These are phyloP conservation scores for Catajapyx aquilonaris DNA, from an alignment of 1,140 invertebrate genomes.

Conservation along the genomic window DNA sequence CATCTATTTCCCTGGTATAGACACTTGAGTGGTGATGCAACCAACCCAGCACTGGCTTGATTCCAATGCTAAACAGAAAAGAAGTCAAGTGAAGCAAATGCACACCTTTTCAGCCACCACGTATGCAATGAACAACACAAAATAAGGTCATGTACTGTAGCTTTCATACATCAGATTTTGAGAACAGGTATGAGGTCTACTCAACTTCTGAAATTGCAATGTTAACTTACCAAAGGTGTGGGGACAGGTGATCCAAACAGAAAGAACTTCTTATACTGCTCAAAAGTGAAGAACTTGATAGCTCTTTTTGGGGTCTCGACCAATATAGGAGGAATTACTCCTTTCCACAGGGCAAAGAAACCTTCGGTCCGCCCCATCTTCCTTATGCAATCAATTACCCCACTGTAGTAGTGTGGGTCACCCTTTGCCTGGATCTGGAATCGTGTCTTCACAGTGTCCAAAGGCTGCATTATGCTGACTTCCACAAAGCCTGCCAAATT, in stretches of 20 bases:
- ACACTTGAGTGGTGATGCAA: no score
- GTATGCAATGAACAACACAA: no score
- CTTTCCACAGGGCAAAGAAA: constrained; percentile 62
- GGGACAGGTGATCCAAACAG: constrained; percentile 45
- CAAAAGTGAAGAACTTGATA: constrained; percentile 72
- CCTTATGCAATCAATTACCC: constrained; percentile 62
- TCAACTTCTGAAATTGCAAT: constrained; percentile 6
- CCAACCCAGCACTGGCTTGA: no score
- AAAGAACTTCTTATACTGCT: constrained; percentile 74
- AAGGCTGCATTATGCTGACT: constrained; percentile 86
- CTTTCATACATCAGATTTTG: no score
- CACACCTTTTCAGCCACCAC: no score
- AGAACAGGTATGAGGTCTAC: no score
- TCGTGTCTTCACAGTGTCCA: constrained; percentile 78
- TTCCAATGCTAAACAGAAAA: no score
- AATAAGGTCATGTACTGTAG: no score
- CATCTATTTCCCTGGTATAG: no score
- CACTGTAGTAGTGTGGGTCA: constrained; percentile 46
- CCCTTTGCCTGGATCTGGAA: constrained; percentile 52
- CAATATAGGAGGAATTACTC: constrained; percentile 72
- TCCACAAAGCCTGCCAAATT: constrained; percentile 57
- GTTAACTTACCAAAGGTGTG: constrained; percentile 38
- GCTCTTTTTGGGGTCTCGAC: constrained; percentile 90
- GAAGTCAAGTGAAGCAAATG: no score
- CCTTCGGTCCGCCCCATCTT: constrained; percentile 79